These are phyloP conservation scores for Schlechtendalia chinensis DNA, from an alignment of 1,140 invertebrate genomes.

Conservation along the genomic window DNA sequence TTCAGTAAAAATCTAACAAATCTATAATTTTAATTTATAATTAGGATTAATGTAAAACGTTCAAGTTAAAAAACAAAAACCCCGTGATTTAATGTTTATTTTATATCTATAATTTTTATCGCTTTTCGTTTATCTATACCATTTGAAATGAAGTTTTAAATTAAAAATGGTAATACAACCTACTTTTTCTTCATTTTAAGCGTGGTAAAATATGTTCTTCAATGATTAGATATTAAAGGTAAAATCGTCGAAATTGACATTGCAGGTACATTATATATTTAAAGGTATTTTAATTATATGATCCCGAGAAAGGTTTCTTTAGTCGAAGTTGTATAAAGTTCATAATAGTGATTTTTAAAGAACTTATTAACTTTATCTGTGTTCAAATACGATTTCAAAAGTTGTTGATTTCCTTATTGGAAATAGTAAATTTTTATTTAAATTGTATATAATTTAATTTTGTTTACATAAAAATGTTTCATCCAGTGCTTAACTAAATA, in stretches of 20 bases:
- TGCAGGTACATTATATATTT: background rate
- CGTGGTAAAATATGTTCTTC: too few relatives aligned
- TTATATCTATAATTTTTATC: too few relatives aligned
- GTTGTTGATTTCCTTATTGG: background rate
- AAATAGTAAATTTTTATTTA: background rate
- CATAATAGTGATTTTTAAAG: background rate
- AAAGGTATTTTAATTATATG: background rate
- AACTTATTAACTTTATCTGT: background rate
- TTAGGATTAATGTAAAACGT: too few relatives aligned
- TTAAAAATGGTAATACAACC: too few relatives aligned
- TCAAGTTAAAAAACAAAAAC: too few relatives aligned
- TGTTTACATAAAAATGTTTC: background rate
- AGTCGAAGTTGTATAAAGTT: background rate
- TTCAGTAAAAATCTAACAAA: background rate
- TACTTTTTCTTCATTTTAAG: too few relatives aligned
- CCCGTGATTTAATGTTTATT: too few relatives aligned
- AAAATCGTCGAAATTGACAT: too few relatives aligned
- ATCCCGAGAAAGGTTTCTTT: background rate
- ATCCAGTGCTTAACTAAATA: background rate
- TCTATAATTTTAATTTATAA: too few relatives aligned
- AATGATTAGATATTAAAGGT: too few relatives aligned
- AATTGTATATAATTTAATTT: background rate
- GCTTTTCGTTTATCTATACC: too few relatives aligned
- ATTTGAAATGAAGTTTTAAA: too few relatives aligned
- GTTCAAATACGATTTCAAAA: background rate